Base-by-base conservation (phyloP, 2,797 vertebrate genomes). In the Leuciscus waleckii region DNA sequence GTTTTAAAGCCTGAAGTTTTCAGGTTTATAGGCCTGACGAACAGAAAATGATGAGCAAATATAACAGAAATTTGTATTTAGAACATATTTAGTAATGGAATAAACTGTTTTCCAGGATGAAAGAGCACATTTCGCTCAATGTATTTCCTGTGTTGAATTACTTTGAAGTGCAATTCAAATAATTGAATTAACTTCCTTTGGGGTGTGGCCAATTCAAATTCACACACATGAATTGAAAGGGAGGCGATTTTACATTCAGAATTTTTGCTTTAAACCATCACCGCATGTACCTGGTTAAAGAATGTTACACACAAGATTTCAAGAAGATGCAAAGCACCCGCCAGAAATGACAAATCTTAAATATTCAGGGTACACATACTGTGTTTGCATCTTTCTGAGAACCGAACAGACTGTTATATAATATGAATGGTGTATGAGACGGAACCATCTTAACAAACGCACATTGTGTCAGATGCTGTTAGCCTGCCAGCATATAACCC, bases 381-480 rank as follows among this genome's bases (percentile, higher is more conserved):
- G 68, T 65, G 68, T 84, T 84, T 46, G 49, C 79, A 23, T 61
- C 26, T 87, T 54, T 51, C 81, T 73, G 81, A 80, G 80, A 70
- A 37, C 41, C 49, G 67, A 88, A 87, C 81, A 81, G 81, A 86
- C 78, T 41, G 86, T 93, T 93, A 86, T 89, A 83, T 85, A 91
- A 91, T 71, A 46, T 87, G 79, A 83, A 84, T 70, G 49, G 56
- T 81, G 84, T 69, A 89, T 83, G 82, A 82, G 54, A 54, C 75
- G 78, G 71, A 88, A 87, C 46, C 77, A 80, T 85, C 54, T 82
- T 71, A 91, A 87, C 77, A 90, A 90, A 88, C 39, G 83, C 84
- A 90, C 89, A 89, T 77, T 88, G 86, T 92, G 83, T 63, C 78
- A 87, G 83, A 90, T 71, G 63, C 46, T 83, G 71, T 67, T 29